Evolutionary conservation across 2,797 vertebrate species (phyloP).

Genomic region (Falco columbarius): DNA sequence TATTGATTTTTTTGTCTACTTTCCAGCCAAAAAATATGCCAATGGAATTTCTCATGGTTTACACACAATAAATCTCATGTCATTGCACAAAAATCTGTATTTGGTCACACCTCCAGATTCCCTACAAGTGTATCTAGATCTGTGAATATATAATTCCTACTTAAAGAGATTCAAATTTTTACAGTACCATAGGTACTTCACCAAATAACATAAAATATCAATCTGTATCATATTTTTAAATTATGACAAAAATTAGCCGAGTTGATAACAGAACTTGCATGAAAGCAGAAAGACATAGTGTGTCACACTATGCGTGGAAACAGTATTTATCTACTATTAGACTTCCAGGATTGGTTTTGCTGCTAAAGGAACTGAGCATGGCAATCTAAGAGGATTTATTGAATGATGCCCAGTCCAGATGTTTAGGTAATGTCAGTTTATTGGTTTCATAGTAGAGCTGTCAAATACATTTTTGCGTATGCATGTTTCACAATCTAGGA

Average conservation of each 20-base stretch:
- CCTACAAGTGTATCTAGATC: background rate
- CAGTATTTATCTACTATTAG: background rate
- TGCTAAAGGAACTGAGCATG: background rate
- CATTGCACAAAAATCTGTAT: background rate
- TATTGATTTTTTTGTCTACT: fast-evolving
- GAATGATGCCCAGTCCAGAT: background rate
- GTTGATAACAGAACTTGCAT: background rate
- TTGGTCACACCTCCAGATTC: background rate
- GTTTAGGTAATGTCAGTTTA: background rate
- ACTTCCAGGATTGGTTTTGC: background rate
- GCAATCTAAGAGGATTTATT: background rate
- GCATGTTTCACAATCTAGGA: background rate
- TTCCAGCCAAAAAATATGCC: background rate
- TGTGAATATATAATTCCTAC: background rate
- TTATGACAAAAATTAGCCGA: background rate
- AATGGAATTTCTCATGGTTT: background rate
- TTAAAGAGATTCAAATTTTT: background rate
- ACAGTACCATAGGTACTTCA: background rate
- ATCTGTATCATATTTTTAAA: background rate
- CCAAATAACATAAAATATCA: background rate
- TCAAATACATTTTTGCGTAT: background rate
- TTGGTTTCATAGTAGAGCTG: background rate
- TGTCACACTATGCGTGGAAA: background rate
- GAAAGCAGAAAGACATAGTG: background rate
- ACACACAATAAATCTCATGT: background rate